Percentiles rank a stretch among this genome's conserved stretches.
phyloP scores from a whole-genome alignment of 1,140 invertebrate species.

The Drosophila cardini region DNA sequence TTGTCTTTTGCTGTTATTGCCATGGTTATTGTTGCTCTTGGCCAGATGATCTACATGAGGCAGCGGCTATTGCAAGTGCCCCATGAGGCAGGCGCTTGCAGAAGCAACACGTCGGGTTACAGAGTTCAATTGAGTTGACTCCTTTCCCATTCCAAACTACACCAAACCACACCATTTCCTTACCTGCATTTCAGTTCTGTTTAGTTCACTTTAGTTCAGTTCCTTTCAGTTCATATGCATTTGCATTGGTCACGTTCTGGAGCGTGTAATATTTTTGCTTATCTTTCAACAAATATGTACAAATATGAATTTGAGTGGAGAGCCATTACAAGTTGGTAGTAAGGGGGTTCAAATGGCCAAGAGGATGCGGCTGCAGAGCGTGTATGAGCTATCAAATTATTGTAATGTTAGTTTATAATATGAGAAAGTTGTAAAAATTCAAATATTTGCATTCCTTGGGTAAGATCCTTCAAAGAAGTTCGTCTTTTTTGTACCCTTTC shows the following conservation, averaged over 20 bases:
- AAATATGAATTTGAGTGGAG: conserved; percentile 69
- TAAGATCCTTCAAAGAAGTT: not conserved
- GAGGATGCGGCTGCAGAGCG: not conserved
- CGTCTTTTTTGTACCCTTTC: too few species aligned
- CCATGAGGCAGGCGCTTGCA: conserved; percentile 53
- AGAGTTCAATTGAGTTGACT: conserved; percentile 82
- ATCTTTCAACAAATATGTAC: conserved; percentile 76
- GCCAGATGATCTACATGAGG: conserved; percentile 76
- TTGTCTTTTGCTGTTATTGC: conserved; percentile 12
- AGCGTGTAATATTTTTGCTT: conserved; percentile 79
- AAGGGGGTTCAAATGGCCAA: not conserved
- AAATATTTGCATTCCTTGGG: not conserved
- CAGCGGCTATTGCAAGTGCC: conserved; percentile 31
- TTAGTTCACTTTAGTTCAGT: not conserved
- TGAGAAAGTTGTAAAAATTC: not conserved
- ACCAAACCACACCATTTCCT: not conserved
- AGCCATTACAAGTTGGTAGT: not conserved
- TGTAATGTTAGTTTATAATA: conserved; percentile 10
- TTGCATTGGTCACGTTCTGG: conserved; percentile 80
- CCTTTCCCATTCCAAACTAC: conserved; percentile 26
- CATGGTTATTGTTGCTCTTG: conserved; percentile 17
- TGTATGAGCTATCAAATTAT: conserved; percentile 28
- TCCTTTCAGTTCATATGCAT: conserved; percentile 67
- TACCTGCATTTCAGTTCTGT: not conserved
- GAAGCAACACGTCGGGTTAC: conserved; percentile 71